phyloP scores from a whole-genome alignment of 2,797 vertebrate species.

The Eulemur mongoz region DNA sequence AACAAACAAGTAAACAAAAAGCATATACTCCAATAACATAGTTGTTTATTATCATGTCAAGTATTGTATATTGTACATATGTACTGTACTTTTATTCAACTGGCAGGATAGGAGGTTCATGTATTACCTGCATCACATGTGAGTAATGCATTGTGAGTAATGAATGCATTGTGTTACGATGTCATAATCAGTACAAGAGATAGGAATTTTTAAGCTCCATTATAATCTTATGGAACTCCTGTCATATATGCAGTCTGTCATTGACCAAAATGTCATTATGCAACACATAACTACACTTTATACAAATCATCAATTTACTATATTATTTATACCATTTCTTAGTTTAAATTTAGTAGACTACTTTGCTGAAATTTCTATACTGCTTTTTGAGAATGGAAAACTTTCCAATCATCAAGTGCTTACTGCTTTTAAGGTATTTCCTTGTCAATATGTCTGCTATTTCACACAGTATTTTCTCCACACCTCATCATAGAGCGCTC shows the following conservation, averaged over 20 bases:
- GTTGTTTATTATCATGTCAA: background rate
- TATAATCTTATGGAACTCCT: background rate
- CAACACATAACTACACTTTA: background rate
- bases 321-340: slow-evolving; percentile 8
- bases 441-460: slow-evolving; percentile 68
- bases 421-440: slow-evolving; percentile 57
- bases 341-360: background rate
- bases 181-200: background rate
- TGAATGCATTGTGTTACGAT: background rate
- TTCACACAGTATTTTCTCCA: slow-evolving; percentile 81
- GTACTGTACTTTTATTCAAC: background rate
- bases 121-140: background rate
- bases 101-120: background rate
- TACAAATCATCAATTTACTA: background rate
- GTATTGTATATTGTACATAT: background rate
- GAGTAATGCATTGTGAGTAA: background rate
- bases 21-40: background rate
- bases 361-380: background rate
- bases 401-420: slow-evolving; percentile 36
- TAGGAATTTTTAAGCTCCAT: background rate
- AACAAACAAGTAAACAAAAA: background rate
- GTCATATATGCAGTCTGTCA: background rate
- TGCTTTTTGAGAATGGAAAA: slow-evolving; percentile 20
- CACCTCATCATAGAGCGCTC: slow-evolving; percentile 62
- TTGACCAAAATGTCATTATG: background rate